Evolutionary conservation across 2,113 vertebrate genomes (phyloP).

Genomic region (Myotis brandtii): DNA sequence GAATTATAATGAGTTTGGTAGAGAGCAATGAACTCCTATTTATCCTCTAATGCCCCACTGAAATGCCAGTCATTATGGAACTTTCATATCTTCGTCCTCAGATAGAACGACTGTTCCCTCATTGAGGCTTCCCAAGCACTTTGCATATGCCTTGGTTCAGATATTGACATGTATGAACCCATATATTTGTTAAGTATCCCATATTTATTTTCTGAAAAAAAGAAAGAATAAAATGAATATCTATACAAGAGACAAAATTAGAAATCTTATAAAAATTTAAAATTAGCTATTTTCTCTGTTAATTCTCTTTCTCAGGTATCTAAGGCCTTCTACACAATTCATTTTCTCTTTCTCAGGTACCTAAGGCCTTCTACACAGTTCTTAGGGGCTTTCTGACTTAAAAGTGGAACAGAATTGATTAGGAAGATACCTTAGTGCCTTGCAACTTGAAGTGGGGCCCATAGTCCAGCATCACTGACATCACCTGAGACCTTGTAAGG

Average conservation of each 20-base stretch:
- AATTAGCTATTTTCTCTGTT: background rate
- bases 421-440: background rate
- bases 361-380: background rate
- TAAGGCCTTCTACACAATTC: background rate
- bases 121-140: background rate
- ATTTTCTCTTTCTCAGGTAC: background rate
- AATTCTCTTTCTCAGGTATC: background rate
- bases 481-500: background rate
- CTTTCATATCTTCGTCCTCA: background rate
- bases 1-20: background rate
- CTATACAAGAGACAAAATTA: background rate
- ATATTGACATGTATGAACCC: background rate
- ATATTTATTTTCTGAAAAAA: background rate
- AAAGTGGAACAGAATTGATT: background rate
- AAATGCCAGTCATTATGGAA: background rate
- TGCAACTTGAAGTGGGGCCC: no score
- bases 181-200: background rate
- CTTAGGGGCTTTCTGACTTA: background rate
- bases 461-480: background rate
- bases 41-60: background rate
- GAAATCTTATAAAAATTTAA: background rate
- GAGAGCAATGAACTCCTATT: background rate
- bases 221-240: background rate
- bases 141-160: background rate
- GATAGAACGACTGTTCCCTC: background rate